These are phyloP conservation scores for Eucidaris tribuloides DNA, from an alignment of 35 echinoderm and acorn worm genomes.

Conservation along the genomic window DNA sequence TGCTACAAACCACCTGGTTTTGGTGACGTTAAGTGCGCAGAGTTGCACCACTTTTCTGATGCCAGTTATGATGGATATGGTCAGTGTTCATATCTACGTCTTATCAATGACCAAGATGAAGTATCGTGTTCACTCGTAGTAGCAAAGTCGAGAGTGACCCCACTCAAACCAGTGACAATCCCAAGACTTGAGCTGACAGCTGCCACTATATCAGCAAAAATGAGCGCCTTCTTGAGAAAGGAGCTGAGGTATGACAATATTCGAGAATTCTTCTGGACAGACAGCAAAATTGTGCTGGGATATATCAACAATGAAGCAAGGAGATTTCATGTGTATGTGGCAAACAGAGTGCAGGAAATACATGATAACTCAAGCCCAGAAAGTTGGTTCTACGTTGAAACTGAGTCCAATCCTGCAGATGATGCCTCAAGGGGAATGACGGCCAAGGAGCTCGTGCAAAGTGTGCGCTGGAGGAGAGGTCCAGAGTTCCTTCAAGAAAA, in stretches of 20 bases:
- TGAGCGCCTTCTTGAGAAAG: neutral
- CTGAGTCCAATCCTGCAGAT: constrained; percentile 42
- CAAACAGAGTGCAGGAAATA: constrained; percentile 41
- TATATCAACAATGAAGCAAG: constrained; percentile 41
- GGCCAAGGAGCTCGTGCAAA: neutral
- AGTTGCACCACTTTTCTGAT: no score
- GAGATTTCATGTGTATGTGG: constrained; percentile 52
- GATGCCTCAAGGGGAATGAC: neutral
- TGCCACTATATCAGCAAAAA: constrained; percentile 38
- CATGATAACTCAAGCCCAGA: neutral
- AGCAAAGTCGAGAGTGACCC: constrained; percentile 38
- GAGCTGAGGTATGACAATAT: neutral
- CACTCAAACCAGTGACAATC: constrained; percentile 40
- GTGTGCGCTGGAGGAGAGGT: constrained; percentile 32
- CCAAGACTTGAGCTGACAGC: constrained; percentile 63
- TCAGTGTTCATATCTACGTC: no score
- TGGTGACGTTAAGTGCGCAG: neutral
- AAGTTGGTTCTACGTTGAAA: constrained; percentile 28
- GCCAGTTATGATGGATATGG: no score
- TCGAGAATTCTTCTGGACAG: constrained; percentile 12
- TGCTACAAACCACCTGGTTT: constrained; percentile 33
- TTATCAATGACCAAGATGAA: no score
- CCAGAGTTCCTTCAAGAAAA: constrained; percentile 42
- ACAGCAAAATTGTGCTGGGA: constrained; percentile 38
- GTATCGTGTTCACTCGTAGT: constrained; percentile 5